Percentiles rank a stretch among this genome's conserved stretches.
Evolutionary conservation across 2,113 vertebrate species (phyloP).

Genomic region (Ondatra zibethicus): DNA sequence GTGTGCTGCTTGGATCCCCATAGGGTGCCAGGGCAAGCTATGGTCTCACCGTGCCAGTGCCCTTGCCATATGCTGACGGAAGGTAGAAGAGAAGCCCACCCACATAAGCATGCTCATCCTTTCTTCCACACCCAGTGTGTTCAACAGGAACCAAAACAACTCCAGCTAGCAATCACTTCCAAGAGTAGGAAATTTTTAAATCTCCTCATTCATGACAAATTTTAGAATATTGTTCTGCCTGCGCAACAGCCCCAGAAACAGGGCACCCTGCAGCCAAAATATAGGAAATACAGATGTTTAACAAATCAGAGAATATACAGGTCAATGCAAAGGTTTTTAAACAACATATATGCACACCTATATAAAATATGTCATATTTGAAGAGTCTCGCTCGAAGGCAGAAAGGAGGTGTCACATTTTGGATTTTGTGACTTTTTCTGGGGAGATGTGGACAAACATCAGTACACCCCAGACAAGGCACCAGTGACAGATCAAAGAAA

Average conservation of each 20-base stretch:
- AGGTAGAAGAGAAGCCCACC: not conserved
- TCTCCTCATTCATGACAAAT: not conserved
- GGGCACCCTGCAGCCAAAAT: not conserved
- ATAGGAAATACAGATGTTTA: not conserved
- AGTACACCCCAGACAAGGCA: not conserved
- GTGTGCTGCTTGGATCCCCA: not conserved
- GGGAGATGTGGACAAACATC: not conserved
- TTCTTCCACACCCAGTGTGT: not conserved
- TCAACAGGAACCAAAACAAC: not conserved
- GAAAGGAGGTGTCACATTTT: not conserved
- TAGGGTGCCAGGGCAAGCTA: not conserved
- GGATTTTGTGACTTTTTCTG: not conserved
- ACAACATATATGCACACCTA: not conserved
- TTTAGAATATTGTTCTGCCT: not conserved
- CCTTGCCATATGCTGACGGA: not conserved
- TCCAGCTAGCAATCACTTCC: not conserved
- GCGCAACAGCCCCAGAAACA: not conserved
- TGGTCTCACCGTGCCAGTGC: not conserved
- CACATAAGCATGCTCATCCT: not conserved
- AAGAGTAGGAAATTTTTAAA: not conserved
- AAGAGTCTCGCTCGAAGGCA: not conserved
- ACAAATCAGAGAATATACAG: not conserved
- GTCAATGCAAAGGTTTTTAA: not conserved
- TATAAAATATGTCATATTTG: not conserved
- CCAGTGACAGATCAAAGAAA: not conserved